phyloP scores from a whole-genome alignment of 2,797 vertebrate species.

The Liasis olivaceus region DNA sequence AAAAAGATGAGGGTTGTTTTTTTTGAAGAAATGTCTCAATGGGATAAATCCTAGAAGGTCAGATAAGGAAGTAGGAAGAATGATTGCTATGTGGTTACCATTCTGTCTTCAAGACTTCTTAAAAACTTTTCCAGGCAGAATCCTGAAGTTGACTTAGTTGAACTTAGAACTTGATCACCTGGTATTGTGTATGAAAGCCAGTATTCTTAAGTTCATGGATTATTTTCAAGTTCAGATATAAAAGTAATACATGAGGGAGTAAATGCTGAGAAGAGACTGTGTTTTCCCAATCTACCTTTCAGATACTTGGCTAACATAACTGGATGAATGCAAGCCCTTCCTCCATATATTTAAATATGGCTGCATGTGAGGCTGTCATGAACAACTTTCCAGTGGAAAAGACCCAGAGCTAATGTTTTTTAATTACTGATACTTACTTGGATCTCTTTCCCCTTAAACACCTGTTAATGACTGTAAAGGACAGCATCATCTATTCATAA shows the following conservation, averaged over 20 bases:
- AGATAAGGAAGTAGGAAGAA: neutral
- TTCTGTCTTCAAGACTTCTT: neutral
- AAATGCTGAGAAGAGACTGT: neutral
- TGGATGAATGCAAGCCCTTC: slow-evolving; percentile 17
- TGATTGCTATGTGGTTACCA: neutral
- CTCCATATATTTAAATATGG: slow-evolving; percentile 26
- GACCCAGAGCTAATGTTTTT: slow-evolving; percentile 22
- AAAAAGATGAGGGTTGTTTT: neutral
- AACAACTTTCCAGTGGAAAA: slow-evolving; percentile 17
- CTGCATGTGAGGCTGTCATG: neutral
- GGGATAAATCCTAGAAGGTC: neutral
- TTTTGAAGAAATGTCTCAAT: neutral
- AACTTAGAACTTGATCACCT: neutral
- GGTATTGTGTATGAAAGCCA: neutral
- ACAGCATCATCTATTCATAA: neutral
- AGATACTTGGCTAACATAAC: slow-evolving; percentile 1
- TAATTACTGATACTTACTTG: neutral
- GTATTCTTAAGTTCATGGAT: neutral
- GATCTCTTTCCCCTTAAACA: neutral
- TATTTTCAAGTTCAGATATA: slow-evolving; percentile 40
- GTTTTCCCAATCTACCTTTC: neutral
- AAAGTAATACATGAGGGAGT: slow-evolving; percentile 16
- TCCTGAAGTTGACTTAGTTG: neutral
- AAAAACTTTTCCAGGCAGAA: neutral
- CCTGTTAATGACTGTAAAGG: neutral